Evolutionary conservation across 1,140 invertebrate species (phyloP), one percentile per base, ranked within the genome.

Genomic region (Leptonema lineaticorne): DNA sequence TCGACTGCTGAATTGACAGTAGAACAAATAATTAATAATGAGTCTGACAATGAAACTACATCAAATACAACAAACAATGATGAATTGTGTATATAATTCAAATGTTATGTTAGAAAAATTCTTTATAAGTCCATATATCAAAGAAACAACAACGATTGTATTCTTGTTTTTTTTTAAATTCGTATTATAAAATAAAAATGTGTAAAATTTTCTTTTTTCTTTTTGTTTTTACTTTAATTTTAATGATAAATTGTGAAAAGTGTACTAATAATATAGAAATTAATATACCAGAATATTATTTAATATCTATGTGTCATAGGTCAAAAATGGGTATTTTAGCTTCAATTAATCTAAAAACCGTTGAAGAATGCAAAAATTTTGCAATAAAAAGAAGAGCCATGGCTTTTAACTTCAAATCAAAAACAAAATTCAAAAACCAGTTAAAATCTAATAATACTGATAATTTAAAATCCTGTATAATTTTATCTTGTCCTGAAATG

Each of bases 401-500:
- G 24, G 86, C 86, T 0, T 81, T 89, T 26, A 89, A 89, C 78
- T 89, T 83, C 70, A 84, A 82, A 66, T 79, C 79, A 33, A 72
- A 71, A 24, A 78, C 78, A 22, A 74, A 59, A 74, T 70, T 70
- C 50, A 29, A 74, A 53, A 73, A 45, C 8, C 2, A 30, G 18
- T 70, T 71, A 56, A 64, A 66, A 45, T 74, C 9, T 3, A 45
- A 63, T 27, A 72, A 63, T 73, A 78, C 64, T 68, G 69, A 41
- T 75, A 74, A 75, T 73, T 77, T 78, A 58, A 83, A 78, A 71
- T 78, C 76, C 0, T 85, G 84, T 69, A 78, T 84, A 69, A 75
- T 86, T 1, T 74, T 88, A 1, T 80, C 82, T n/a, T 89, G 87
- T 74, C 85, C 87, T 1, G 86, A 87, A 76, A 76, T 77, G 7